Base-by-base conservation (phyloP, 2,113 vertebrate genomes). In the Prunella himalayana region DNA sequence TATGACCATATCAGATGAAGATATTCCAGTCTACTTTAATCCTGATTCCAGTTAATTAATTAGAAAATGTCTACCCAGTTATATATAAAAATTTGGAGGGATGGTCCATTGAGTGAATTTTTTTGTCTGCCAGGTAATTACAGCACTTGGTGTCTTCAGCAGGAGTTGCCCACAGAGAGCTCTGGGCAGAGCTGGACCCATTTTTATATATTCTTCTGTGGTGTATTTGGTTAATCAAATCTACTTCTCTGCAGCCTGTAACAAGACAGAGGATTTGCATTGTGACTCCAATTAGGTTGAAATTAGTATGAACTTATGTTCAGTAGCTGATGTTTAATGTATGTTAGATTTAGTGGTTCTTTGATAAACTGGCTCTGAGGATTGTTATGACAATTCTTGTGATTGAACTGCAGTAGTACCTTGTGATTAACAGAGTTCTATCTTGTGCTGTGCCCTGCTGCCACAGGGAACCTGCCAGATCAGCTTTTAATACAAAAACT, bases 221-320 rank as follows among this genome's bases (percentile, higher is more conserved):
- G 42, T 76, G 18, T 31, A 4, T 53, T 60, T 85, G 19, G 35
- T 73, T 65, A 85, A 80, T 57, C 86, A 92, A 65, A 79, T n/a
- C 13, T n/a, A 20, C 39, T 88, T 71, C 44, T 45, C 76, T 64
- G 37, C 33, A 71, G 39, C 39, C 85, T 7, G 5, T 65, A 61
- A 57, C 22, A 51, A 76, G 42, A 61, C 60, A 33, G n/a, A 92
- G 45, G 66, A 73, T 93, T 85, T 82, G 54, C 54, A 44, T 73
- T 94, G 73, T 65, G 54, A 59, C 76, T 90, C 90, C 71, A 88
- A 51, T 87, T 80, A 90, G 82, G 75, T 22, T 82, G 91, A 91
- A 90, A 94, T 92, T 70, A 91, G 30, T 47, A 41, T 37, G 66
- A 80, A 59, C 2, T 42, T 87, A 13, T 54, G 63, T 50, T 82